phyloP scores from a whole-genome alignment of 2,888 invertebrate genomes.

The Cerceris rybyensis region DNA sequence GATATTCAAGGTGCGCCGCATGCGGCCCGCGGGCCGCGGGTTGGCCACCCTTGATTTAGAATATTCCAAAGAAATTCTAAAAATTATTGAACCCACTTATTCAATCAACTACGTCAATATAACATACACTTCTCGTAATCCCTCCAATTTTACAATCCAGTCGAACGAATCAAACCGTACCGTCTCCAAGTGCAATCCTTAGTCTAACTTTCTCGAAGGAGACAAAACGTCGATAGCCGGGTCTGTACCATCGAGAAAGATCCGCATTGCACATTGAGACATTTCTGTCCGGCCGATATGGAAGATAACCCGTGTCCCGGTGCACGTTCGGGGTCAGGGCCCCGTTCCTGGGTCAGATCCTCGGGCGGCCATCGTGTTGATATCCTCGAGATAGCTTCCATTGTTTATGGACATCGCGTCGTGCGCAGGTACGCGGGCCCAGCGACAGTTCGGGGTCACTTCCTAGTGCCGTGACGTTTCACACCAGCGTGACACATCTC shows the following conservation, averaged over 20 bases:
- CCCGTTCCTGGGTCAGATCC: constrained; percentile 76
- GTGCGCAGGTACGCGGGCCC: constrained; percentile 67
- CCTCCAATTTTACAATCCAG: constrained; percentile 38
- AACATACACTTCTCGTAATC: constrained; percentile 20
- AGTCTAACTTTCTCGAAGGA: constrained; percentile 46
- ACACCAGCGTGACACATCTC: constrained; percentile 74
- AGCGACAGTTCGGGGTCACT: constrained; percentile 77
- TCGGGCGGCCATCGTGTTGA: constrained; percentile 74
- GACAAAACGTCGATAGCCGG: constrained; percentile 35
- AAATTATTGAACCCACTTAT: too few species aligned
- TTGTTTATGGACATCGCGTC: constrained; percentile 77
- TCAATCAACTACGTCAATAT: background rate
- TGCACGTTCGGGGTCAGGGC: constrained; percentile 71
- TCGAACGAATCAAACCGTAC: constrained; percentile 37
- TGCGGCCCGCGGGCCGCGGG: too few species aligned
- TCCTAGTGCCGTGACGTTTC: constrained; percentile 77
- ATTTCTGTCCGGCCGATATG: constrained; percentile 73
- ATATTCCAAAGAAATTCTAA: too few species aligned
- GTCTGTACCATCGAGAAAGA: constrained; percentile 61
- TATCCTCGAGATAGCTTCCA: constrained; percentile 77
- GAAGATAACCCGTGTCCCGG: constrained; percentile 70
- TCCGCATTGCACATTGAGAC: constrained; percentile 73
- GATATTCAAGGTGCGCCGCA: too few species aligned
- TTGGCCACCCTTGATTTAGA: too few species aligned
- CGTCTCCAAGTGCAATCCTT: constrained; percentile 19